Percentiles rank a stretch among this genome's conserved stretches.
Evolutionary conservation across 64 coral and sea anemone species (phyloP).

Genomic region (Acropora yongei): DNA sequence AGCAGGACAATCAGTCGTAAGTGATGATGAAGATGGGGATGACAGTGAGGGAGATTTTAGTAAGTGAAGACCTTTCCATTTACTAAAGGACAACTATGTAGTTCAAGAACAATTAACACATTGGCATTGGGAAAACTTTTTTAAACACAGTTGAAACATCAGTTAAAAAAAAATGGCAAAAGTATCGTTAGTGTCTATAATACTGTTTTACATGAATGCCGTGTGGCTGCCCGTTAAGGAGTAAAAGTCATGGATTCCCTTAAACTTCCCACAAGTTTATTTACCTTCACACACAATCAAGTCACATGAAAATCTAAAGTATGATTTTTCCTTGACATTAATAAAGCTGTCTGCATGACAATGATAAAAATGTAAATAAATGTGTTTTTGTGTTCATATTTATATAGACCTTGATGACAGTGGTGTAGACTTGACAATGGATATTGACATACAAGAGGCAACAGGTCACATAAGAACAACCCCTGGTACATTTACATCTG

Average conservation of each 20-base stretch:
- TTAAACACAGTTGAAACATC: not conserved
- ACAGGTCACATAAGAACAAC: not conserved
- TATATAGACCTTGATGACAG: constrained; percentile 1
- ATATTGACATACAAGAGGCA: constrained; percentile 31
- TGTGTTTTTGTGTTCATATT: constrained; percentile 2
- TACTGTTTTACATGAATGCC: no score
- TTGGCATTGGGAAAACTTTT: no score
- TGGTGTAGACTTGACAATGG: not conserved
- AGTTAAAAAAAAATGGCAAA: not conserved
- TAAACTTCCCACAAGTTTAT: constrained; percentile 1
- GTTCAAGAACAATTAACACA: no score
- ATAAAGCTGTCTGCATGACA: no score
- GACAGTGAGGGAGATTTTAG: constrained; percentile 32
- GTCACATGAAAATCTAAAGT: not conserved
- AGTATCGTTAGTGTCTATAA: not conserved
- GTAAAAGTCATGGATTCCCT: no score
- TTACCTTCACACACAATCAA: not conserved
- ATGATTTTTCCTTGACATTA: not conserved
- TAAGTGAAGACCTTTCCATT: constrained; percentile 1
- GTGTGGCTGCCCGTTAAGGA: no score
- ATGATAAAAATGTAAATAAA: constrained; percentile 7
- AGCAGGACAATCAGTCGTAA: not conserved
- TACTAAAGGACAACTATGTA: not conserved
- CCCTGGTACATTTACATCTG: not conserved
- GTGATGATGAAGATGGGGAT: constrained; percentile 12